A percentile compares a stretch with the other conserved stretches of the same genome.
Conservation (phyloP, 1,140 invertebrate genomes). For the Streblospio benedicti region DNA sequence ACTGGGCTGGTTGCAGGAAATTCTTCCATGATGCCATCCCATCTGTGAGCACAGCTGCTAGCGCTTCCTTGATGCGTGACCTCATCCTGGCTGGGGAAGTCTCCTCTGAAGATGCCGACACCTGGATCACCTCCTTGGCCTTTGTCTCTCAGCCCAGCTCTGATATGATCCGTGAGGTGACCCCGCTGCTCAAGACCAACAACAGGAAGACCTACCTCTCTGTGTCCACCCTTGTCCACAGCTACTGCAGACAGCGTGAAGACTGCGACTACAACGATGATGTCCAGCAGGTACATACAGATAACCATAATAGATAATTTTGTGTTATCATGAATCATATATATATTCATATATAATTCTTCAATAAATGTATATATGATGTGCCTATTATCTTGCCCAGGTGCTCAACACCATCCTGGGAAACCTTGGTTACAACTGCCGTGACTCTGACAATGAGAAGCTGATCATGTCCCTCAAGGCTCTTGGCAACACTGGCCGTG, state of each 20-base stretch:
- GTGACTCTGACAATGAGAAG: constrained; percentile 59
- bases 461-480: constrained; percentile 73
- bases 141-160: constrained; percentile 66
- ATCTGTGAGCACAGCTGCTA: constrained; percentile 66
- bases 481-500: constrained; percentile 74
- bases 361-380: too few relatives aligned
- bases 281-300: too few relatives aligned
- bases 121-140: constrained; percentile 72
- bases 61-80: constrained; percentile 69
- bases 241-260: constrained; percentile 43
- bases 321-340: too few relatives aligned
- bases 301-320: too few relatives aligned
- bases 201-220: constrained; percentile 42
- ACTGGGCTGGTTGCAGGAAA: constrained; percentile 47
- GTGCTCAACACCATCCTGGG: constrained; percentile 52
- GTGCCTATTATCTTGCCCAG: too few relatives aligned
- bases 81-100: constrained; percentile 63
- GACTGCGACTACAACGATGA: constrained; percentile 38
- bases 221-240: constrained; percentile 48
- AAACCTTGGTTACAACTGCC: constrained; percentile 50
- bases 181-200: too few relatives aligned
- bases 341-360: too few relatives aligned
- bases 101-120: constrained; percentile 55
- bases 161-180: constrained; percentile 59
- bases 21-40: constrained; percentile 64